These are phyloP conservation scores for Epistrophe grossulariae DNA, from an alignment of 2,888 invertebrate species.

Conservation along the genomic window DNA sequence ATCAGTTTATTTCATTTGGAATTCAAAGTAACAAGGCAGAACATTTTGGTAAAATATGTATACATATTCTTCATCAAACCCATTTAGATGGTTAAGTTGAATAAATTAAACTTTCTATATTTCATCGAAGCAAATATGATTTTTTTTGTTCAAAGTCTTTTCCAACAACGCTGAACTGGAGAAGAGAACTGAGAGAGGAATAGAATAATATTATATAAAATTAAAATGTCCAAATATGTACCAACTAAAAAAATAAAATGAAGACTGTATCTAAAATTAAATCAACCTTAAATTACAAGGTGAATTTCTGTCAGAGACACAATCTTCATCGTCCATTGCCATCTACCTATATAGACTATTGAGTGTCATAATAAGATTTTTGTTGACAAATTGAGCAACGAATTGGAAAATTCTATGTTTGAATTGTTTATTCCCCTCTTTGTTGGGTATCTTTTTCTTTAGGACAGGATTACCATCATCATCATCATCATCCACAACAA, in stretches of 20 bases:
- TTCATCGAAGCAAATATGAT: constrained; percentile 10
- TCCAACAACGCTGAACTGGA: background rate
- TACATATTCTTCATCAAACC: background rate
- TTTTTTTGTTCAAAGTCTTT: background rate
- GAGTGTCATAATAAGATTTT: constrained; percentile 26
- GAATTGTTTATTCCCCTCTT: constrained; percentile 19
- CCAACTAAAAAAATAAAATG: background rate
- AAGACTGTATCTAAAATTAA: constrained; percentile 24
- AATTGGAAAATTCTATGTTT: constrained; percentile 37
- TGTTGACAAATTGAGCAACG: constrained; percentile 26
- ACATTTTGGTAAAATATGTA: background rate
- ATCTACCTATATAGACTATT: background rate
- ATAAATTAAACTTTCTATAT: background rate
- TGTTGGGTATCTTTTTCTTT: background rate
- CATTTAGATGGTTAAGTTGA: constrained; percentile 24
- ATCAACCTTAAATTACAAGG: background rate
- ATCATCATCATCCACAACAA: background rate
- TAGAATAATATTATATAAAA: background rate
- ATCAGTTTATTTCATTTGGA: background rate
- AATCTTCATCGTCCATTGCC: background rate
- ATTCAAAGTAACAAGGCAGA: background rate
- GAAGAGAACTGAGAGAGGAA: background rate
- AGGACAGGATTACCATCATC: background rate
- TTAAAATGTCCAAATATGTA: background rate
- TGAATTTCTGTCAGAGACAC: background rate